phyloP scores from a whole-genome alignment of 2,797 vertebrate genomes.

The Centroberyx gerrardi region DNA sequence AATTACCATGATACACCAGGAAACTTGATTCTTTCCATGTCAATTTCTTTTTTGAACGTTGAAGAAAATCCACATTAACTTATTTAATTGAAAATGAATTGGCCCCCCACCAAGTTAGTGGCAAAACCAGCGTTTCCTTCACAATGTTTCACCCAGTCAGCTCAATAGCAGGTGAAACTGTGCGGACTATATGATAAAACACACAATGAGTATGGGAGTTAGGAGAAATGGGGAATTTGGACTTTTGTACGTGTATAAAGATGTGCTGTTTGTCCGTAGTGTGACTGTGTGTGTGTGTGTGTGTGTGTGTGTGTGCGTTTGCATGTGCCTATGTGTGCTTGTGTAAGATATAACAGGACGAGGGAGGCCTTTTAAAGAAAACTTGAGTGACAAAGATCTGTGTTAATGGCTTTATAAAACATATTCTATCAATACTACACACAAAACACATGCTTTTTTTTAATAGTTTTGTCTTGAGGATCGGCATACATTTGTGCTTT shows the following conservation, averaged over 20 bases:
- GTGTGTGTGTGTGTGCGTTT: background rate
- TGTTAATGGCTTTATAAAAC: conserved; percentile 33
- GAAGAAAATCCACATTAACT: conserved; percentile 24
- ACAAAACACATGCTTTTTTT: conserved; percentile 26
- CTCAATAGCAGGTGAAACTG: too few relatives aligned
- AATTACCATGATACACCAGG: background rate
- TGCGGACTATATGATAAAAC: background rate
- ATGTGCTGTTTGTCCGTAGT: background rate
- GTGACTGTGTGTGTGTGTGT: background rate
- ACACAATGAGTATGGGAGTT: background rate
- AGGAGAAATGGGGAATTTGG: conserved; percentile 11
- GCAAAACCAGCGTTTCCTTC: conserved; percentile 6
- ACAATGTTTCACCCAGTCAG: background rate
- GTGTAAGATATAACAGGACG: too few relatives aligned
- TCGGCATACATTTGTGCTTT: conserved; percentile 38
- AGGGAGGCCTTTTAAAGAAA: conserved; percentile 19
- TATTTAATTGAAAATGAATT: conserved; percentile 23
- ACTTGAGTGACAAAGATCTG: conserved; percentile 47
- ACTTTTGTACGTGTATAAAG: background rate
- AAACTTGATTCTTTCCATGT: conserved; percentile 11
- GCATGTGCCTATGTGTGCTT: background rate
- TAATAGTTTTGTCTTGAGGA: background rate
- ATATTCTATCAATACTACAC: conserved; percentile 17
- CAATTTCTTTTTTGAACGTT: conserved; percentile 17
- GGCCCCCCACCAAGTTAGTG: background rate